Evolutionary conservation across 37 sponge, comb jelly and placozoan genomes (phyloP).

Genomic region (Cliona cf. orientalis): DNA sequence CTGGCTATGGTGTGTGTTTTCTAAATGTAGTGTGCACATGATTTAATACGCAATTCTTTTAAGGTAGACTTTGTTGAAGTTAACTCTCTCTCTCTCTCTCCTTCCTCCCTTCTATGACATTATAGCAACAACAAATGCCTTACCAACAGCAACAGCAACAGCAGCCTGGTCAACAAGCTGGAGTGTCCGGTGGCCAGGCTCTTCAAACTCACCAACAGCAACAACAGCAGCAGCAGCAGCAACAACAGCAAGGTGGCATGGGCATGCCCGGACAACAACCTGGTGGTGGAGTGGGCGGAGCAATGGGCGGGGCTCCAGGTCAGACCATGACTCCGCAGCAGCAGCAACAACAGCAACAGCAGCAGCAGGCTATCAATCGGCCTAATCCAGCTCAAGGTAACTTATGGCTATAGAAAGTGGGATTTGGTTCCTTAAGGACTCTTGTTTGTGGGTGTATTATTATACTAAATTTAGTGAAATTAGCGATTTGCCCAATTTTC

Average conservation of each 20-base stretch:
- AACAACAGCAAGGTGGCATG: constrained; percentile 2
- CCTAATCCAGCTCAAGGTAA: no score
- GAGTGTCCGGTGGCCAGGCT: neutral
- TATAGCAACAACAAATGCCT: constrained; percentile 29
- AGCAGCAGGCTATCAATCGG: no score
- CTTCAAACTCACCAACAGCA: neutral
- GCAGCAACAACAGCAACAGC: neutral
- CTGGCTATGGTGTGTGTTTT: neutral
- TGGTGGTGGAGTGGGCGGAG: neutral
- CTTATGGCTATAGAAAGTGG: no score
- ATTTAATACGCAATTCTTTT: no score
- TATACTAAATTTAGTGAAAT: no score
- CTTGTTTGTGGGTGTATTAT: no score
- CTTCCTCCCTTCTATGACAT: constrained; percentile 26
- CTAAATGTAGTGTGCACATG: neutral
- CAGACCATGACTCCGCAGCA: neutral
- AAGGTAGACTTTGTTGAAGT: neutral
- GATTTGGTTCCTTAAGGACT: no score
- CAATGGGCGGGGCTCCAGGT: neutral
- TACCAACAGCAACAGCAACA: constrained; percentile 12
- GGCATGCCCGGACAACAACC: neutral
- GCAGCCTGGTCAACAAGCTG: neutral
- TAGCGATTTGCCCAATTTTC: no score
- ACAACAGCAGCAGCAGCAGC: constrained; percentile 33
- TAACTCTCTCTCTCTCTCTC: neutral